These are phyloP conservation scores for Exocentrus adspersus DNA, from an alignment of 2,888 invertebrate genomes.

Conservation along the genomic window DNA sequence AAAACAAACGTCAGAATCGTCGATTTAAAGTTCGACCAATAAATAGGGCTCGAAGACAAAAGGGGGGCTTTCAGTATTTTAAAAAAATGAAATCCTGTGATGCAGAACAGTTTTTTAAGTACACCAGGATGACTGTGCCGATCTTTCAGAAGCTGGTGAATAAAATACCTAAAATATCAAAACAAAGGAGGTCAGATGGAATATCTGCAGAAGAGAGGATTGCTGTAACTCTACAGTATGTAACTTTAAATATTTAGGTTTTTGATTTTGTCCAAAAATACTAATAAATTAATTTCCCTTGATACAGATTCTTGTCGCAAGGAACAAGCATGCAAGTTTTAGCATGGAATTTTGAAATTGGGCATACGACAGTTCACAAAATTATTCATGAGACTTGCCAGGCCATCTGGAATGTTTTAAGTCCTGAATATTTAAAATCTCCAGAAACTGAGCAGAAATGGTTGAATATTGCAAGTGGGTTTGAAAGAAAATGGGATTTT, in stretches of 20 bases:
- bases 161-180: conserved; percentile 14
- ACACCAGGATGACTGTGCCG: conserved; percentile 31
- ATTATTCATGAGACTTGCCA: conserved; percentile 41
- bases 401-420: conserved; percentile 33
- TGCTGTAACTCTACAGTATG: conserved; percentile 36
- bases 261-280: background rate
- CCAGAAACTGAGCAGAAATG: background rate
- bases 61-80: conserved; percentile 24
- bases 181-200: conserved; percentile 26
- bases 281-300: background rate
- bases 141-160: conserved; percentile 31
- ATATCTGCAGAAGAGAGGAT: conserved; percentile 29
- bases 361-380: conserved; percentile 41
- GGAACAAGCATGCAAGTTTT: conserved; percentile 21
- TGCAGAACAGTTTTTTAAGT: conserved; percentile 33
- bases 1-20: too few species aligned
- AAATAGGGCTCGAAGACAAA: conserved; percentile 11
- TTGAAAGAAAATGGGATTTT: background rate
- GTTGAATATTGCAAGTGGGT: background rate
- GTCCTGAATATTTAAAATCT: background rate
- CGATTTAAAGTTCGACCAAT: conserved; percentile 27
- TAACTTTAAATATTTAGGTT: background rate
- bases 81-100: conserved; percentile 31
- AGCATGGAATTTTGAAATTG: conserved; percentile 33
- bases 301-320: conserved; percentile 11